Conservation (phyloP, 2,888 invertebrate species). For the Graphium colonna region DNA sequence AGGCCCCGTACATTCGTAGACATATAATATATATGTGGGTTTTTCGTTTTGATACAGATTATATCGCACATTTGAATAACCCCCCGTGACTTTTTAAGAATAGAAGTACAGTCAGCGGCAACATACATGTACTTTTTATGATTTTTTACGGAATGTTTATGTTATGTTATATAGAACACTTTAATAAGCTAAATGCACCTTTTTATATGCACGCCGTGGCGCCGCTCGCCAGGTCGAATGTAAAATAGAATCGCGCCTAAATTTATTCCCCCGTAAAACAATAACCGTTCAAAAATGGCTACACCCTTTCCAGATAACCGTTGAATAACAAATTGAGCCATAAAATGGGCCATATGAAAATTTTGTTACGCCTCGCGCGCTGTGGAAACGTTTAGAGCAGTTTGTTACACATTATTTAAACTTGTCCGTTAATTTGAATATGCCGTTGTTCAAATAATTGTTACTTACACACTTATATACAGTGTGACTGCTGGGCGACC, state of each 20-base stretch:
- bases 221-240: not conserved
- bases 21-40: too few species aligned
- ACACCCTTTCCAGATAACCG: constrained; percentile 4
- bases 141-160: too few species aligned
- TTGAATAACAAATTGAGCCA: constrained; percentile 11
- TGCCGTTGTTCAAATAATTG: not conserved
- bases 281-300: constrained; percentile 2
- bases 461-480: not conserved
- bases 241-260: constrained; percentile 1
- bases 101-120: too few species aligned
- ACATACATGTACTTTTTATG: too few species aligned
- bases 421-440: not conserved
- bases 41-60: too few species aligned
- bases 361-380: not conserved
- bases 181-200: too few species aligned
- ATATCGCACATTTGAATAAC: too few species aligned
- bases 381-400: not conserved
- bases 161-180: too few species aligned
- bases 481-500: too few species aligned
- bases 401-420: not conserved
- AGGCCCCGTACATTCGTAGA: too few species aligned
- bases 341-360: constrained; percentile 4
- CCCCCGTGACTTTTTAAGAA: too few species aligned
- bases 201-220: not conserved
- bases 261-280: constrained; percentile 2